Percentiles rank a stretch among this genome's conserved stretches.
phyloP scores from a whole-genome alignment of 2,113 vertebrate species.

The Alligator sinensis region DNA sequence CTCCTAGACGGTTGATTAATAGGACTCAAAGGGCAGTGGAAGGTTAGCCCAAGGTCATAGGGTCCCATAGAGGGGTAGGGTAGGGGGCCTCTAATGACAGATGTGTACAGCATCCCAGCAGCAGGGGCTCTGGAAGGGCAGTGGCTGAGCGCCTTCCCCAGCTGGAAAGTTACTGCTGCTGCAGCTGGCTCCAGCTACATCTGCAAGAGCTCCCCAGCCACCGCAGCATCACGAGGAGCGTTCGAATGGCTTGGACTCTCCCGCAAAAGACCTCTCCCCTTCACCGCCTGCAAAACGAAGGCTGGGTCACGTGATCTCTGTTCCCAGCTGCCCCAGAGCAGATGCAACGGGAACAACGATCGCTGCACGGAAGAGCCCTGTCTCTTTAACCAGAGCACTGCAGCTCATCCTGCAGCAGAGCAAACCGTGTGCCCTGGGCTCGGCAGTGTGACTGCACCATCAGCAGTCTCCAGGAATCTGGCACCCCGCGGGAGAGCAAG shows the following conservation, averaged over 20 bases:
- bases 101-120: not conserved
- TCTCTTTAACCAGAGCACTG: too few relatives aligned
- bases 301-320: not conserved
- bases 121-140: not conserved
- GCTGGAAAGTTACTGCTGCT: conserved; percentile 65
- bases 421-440: not conserved
- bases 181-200: conserved; percentile 24
- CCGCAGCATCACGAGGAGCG: not conserved
- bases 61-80: not conserved
- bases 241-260: not conserved
- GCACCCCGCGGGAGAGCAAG: not conserved
- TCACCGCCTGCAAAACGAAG: not conserved
- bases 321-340: not conserved
- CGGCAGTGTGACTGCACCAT: not conserved
- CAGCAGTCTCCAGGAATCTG: not conserved
- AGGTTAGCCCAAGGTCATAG: not conserved
- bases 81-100: not conserved
- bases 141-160: not conserved
- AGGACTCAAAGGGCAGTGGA: not conserved
- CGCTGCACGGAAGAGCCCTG: too few relatives aligned
- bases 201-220: not conserved
- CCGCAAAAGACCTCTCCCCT: not conserved
- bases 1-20: not conserved
- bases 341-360: not conserved
- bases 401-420: too few relatives aligned